Conservation (phyloP, 1,140 invertebrate species). For the Listronotus bonariensis region DNA sequence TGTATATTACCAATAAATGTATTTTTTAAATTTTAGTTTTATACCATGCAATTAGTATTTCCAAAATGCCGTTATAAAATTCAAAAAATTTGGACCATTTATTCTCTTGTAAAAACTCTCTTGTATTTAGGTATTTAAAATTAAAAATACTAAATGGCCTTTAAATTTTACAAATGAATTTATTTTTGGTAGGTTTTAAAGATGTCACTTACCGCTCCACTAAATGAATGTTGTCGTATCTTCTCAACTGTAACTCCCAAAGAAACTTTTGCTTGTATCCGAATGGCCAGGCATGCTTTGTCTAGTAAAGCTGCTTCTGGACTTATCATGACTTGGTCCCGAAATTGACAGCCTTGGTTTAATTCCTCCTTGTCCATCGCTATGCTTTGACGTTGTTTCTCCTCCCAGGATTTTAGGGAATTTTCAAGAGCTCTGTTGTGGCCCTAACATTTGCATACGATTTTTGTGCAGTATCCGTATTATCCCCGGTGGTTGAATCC, state of each 20-base stretch:
- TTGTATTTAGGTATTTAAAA: too few species aligned
- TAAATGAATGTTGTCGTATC: conserved; percentile 54
- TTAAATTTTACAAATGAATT: too few species aligned
- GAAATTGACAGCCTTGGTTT: conserved; percentile 50
- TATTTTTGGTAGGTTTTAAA: too few species aligned
- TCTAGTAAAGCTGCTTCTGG: conserved; percentile 48
- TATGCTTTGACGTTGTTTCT: conserved; percentile 79
- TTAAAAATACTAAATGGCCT: too few species aligned
- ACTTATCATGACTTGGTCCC: conserved; percentile 47
- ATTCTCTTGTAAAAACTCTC: too few species aligned
- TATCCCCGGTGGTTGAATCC: conserved; percentile 96
- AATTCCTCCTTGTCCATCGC: conserved; percentile 48
- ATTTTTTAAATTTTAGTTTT: too few species aligned
- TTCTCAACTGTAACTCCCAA: conserved; percentile 53
- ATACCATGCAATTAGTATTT: too few species aligned
- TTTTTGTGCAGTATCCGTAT: conserved; percentile 97
- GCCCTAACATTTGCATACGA: conserved; percentile 92
- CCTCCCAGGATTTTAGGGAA: conserved; percentile 89
- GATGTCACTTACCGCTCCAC: conserved; percentile 44
- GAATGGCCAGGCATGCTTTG: conserved; percentile 51
- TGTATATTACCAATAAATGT: too few species aligned
- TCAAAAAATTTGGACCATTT: too few species aligned
- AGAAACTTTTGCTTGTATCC: conserved; percentile 46
- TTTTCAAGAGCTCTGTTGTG: conserved; percentile 88
- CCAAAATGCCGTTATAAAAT: too few species aligned